These are phyloP conservation scores for Phymatocera aterrima DNA, from an alignment of 2,888 invertebrate genomes.

Conservation along the genomic window DNA sequence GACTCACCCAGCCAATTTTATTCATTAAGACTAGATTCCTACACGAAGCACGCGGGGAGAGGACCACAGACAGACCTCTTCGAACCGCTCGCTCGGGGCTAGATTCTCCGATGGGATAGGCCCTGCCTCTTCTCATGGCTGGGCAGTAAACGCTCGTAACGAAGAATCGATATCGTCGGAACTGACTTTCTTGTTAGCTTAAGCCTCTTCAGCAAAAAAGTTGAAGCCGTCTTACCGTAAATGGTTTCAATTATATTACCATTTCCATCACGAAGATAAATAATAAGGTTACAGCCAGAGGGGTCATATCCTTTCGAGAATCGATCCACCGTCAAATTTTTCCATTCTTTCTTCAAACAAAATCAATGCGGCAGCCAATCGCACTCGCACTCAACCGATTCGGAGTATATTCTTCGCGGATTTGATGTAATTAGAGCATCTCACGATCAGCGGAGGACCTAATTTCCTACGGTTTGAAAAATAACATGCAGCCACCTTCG, in stretches of 20 bases:
- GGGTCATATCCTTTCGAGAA: not conserved
- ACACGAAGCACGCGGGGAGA: conserved; percentile 62
- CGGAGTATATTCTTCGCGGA: not conserved
- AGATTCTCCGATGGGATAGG: conserved; percentile 68
- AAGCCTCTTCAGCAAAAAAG: conserved; percentile 31
- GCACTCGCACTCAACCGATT: not conserved
- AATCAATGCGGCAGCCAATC: not conserved
- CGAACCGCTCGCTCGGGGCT: conserved; percentile 54
- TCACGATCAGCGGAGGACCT: not conserved
- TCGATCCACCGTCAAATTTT: not conserved
- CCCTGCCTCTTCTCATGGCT: conserved; percentile 54
- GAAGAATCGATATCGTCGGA: conserved; percentile 59
- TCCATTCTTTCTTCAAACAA: not conserved
- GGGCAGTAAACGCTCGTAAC: conserved; percentile 56
- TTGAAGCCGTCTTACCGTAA: conserved; percentile 43
- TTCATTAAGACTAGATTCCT: conserved; percentile 73
- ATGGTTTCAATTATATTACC: conserved; percentile 46
- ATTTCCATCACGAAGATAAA: conserved; percentile 21
- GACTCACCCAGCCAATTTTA: conserved; percentile 63
- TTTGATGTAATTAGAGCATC: not conserved
- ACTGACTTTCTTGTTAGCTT: conserved; percentile 54
- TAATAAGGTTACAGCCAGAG: conserved; percentile 30
- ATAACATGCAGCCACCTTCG: not conserved
- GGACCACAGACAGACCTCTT: conserved; percentile 39
- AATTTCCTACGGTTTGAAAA: conserved; percentile 1